A percentile compares a stretch with the other conserved stretches of the same genome.
These are phyloP conservation scores for Mareca strepera DNA, from an alignment of 2,797 vertebrate genomes.

Conservation along the genomic window DNA sequence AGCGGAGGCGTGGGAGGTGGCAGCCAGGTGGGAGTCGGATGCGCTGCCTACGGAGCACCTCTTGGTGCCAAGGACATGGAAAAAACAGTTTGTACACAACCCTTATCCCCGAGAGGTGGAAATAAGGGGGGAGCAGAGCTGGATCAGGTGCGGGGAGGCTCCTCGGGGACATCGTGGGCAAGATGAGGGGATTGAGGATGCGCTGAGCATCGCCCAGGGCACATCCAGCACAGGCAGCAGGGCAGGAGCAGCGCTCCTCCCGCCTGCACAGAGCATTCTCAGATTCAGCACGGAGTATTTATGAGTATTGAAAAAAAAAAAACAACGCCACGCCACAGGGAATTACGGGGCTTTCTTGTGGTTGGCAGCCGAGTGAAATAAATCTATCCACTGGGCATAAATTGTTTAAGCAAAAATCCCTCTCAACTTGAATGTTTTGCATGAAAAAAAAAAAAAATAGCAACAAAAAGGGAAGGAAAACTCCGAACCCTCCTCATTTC, in stretches of 20 bases:
- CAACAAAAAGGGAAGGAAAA: background rate
- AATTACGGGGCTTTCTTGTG: constrained; percentile 57
- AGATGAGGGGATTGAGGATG: background rate
- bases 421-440: constrained; percentile 69
- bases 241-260: background rate
- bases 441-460: constrained; percentile 65
- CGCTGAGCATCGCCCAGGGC: background rate
- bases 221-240: background rate
- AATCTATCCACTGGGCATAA: constrained; percentile 60
- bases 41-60: background rate
- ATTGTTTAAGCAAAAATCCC: constrained; percentile 70
- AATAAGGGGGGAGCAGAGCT: background rate
- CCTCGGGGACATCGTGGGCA: background rate
- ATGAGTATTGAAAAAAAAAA: background rate
- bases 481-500: constrained; percentile 40
- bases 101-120: background rate
- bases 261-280: background rate
- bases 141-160: background rate
- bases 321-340: constrained; percentile 22
- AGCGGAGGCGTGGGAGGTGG: background rate
- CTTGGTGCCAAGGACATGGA: constrained; percentile 6
- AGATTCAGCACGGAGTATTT: constrained; percentile 51
- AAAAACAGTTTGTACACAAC: background rate
- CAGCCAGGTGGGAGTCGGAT: background rate
- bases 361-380: constrained; percentile 43